Evolutionary conservation across 2,797 vertebrate species (phyloP).

Genomic region (Alouatta caraya): DNA sequence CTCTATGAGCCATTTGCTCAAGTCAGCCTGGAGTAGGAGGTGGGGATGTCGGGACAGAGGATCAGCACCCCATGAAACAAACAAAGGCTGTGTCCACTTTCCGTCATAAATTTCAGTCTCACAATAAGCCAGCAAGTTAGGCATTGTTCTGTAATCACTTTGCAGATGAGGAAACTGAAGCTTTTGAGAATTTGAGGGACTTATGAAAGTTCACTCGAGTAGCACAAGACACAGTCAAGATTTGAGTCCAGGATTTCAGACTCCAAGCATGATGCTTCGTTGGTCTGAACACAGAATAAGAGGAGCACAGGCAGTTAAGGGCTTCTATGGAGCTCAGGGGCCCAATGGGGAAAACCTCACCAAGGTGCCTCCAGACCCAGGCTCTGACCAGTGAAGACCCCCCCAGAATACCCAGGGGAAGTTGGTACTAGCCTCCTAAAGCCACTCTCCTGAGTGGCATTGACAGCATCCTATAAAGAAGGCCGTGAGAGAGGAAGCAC

Average conservation of each 20-base stretch:
- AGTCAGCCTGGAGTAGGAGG: not conserved
- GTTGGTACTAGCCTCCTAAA: not conserved
- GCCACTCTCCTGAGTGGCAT: not conserved
- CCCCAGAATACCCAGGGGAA: not conserved
- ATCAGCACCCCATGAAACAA: not conserved
- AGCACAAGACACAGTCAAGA: not conserved
- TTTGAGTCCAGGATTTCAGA: not conserved
- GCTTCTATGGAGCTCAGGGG: not conserved
- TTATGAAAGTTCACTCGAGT: not conserved
- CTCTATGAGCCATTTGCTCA: not conserved
- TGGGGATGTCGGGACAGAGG: not conserved
- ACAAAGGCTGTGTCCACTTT: constrained; percentile 10
- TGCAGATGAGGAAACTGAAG: not conserved
- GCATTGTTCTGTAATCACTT: not conserved
- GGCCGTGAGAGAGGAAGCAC: not conserved
- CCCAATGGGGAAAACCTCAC: not conserved
- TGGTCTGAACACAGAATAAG: not conserved
- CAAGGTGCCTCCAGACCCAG: not conserved
- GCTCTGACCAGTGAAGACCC: not conserved
- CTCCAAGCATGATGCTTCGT: not conserved
- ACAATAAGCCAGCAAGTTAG: not conserved
- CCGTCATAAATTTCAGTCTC: not conserved
- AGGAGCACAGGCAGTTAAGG: not conserved
- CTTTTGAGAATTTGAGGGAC: not conserved
- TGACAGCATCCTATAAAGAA: not conserved